These are phyloP conservation scores for Lutjanus argentimaculatus DNA, from an alignment of 2,797 vertebrate species.

Conservation along the genomic window DNA sequence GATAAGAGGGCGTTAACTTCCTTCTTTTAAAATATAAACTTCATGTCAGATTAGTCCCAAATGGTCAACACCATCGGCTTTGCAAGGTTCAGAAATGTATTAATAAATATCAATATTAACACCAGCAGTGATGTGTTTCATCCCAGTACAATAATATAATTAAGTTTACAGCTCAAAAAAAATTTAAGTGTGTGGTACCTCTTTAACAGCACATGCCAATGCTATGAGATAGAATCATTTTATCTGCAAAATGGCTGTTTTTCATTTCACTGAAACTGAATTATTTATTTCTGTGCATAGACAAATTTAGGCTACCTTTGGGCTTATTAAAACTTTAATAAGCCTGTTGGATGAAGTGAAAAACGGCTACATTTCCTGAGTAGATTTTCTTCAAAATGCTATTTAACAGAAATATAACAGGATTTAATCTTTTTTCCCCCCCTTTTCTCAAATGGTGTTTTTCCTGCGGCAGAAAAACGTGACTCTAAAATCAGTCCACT, in stretches of 20 bases:
- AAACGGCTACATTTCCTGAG: background rate
- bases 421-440: background rate
- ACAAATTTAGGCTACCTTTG: slow-evolving; percentile 19
- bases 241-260: slow-evolving; percentile 1
- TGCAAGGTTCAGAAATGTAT: no score
- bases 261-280: slow-evolving; percentile 18
- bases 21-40: no score
- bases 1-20: no score
- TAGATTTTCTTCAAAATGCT: background rate
- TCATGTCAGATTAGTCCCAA: no score
- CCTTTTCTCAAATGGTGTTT: background rate
- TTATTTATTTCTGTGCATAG: slow-evolving; percentile 1
- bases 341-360: background rate
- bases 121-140: no score
- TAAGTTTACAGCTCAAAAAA: no score
- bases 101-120: no score
- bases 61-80: no score
- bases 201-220: no score
- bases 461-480: background rate
- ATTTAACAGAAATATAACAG: background rate
- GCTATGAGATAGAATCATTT: background rate
- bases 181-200: no score
- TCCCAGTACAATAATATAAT: no score
- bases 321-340: slow-evolving; percentile 41
- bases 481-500: background rate